Base-by-base conservation (phyloP, 2,888 invertebrate species). In the Troides aeacus region DNA sequence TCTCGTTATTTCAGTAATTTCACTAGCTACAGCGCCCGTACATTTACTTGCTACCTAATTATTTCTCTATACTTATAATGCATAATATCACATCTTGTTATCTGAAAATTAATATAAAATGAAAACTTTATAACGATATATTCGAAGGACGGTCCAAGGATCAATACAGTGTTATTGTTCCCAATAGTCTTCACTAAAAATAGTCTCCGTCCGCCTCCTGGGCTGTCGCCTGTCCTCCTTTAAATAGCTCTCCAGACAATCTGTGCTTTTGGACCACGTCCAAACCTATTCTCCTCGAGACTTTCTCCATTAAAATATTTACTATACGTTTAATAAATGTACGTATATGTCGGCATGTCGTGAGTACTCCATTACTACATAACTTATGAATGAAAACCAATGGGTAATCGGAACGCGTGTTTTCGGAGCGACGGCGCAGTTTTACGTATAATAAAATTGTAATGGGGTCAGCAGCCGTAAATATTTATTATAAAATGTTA, bases 181-280 rank as follows among this genome's bases (percentile, higher is more conserved):
- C 42, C 60, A 39, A 61, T 60, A 64, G 46, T 53, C 21, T 23
- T 10, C 15, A 21, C 21, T 56, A 68, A 53, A 53, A 60, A 68
- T 64, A 68, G 21, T 10, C 24, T 39, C 17, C 68, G 60, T 42
- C 60, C 60, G 24, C 63, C 68, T 64, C 58, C 68, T 59, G 68
- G 63, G 63, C 60, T 56, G 62, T 62, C 57, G 62, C 56, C 67
- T 23, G 59, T 39, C 30, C 56, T 30, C 6, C 64, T 69, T 53
- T 64, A 69, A 60, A 69, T 69, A 69, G 36, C 59, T 36, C 60
- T 69, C 64, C 64, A 18, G 69, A 69, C 69, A 61, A 60, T 63
- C 56, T 64, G 23, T 36, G 23, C 23, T 39, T 30, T 69, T 69
- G 69, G 69, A 60, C 1, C 10, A 10, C 24, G 56, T 60, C 69